Conservation (phyloP, 2,888 invertebrate species). For the Limulus polyphemus region DNA sequence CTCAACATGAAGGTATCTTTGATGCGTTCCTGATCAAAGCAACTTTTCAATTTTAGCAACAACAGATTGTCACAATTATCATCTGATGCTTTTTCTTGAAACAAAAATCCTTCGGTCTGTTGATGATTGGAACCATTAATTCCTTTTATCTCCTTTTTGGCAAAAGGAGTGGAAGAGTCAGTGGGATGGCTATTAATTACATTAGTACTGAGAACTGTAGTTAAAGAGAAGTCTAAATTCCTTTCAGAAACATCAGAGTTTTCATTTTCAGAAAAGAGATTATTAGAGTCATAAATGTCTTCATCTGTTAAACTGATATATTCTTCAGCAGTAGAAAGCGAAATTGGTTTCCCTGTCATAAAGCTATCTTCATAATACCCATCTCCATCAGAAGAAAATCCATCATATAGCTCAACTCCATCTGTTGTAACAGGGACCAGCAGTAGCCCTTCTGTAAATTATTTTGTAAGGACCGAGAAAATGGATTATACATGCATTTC, state of each 20-base stretch:
- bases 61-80: background rate
- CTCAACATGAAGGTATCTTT: conserved; percentile 33
- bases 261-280: background rate
- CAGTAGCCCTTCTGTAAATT: background rate
- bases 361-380: background rate
- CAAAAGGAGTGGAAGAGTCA: background rate
- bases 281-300: background rate
- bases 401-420: background rate
- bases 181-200: background rate
- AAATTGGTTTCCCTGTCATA: background rate
- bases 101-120: background rate
- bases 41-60: conserved; percentile 26
- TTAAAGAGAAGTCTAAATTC: background rate
- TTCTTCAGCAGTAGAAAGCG: background rate
- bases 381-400: background rate
- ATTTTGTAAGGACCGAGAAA: background rate
- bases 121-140: background rate
- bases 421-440: background rate
- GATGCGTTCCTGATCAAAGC: conserved; percentile 29
- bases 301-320: background rate
- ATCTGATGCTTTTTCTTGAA: conserved; percentile 1
- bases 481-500: no score
- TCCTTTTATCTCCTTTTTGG: background rate
- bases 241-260: background rate
- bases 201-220: background rate